Evolutionary conservation across 2,797 vertebrate genomes (phyloP).

Genomic region (Phataginus tricuspis): DNA sequence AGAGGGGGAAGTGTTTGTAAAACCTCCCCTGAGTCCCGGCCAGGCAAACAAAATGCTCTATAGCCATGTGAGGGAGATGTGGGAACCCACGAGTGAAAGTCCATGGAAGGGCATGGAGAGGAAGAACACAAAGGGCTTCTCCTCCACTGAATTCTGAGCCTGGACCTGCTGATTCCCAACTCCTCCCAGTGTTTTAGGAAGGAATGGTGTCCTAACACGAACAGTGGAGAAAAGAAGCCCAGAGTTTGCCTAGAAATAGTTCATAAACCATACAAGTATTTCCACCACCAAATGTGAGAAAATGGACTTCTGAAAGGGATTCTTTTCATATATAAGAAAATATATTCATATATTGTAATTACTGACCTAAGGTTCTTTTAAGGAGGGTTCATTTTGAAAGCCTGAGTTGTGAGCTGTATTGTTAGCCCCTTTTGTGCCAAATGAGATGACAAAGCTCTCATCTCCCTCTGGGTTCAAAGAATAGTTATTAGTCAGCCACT

Average conservation of each 20-base stretch:
- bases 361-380: neutral
- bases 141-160: neutral
- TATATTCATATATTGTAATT: neutral
- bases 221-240: neutral
- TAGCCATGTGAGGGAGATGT: neutral
- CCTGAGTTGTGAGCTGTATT: neutral
- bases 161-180: neutral
- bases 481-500: neutral
- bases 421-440: neutral
- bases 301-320: neutral
- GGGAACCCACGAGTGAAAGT: neutral
- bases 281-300: neutral
- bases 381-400: neutral
- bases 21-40: neutral
- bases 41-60: neutral
- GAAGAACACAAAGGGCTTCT: neutral
- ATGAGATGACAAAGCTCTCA: neutral
- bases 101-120: neutral
- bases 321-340: neutral
- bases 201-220: neutral
- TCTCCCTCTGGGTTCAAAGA: slow-evolving; percentile 25
- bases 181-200: neutral
- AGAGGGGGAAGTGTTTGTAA: neutral
- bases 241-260: neutral
- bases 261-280: neutral